Evolutionary conservation across 2,888 invertebrate species (phyloP).

Genomic region (Lepidocyrtinus sp.): DNA sequence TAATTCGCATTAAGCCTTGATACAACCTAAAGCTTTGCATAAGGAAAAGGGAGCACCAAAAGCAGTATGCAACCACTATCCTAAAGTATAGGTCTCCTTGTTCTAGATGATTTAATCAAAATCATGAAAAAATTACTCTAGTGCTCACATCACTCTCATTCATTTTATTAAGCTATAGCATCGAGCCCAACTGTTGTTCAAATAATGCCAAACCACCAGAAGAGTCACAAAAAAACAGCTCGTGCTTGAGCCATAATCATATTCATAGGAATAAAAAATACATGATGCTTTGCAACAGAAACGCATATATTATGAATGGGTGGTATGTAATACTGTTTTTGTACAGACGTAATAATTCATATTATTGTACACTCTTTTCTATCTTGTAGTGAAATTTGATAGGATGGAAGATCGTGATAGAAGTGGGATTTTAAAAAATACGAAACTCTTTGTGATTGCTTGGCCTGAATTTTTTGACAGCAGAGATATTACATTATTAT

Average conservation of each 20-base stretch:
- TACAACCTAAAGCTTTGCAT: background rate
- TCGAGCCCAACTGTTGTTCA: background rate
- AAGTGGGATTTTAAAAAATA: background rate
- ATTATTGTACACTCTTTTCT: background rate
- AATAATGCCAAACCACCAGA: too few relatives aligned
- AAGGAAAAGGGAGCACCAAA: background rate
- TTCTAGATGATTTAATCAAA: constrained; percentile 54
- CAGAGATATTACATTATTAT: background rate
- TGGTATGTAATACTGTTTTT: background rate
- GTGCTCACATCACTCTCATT: background rate
- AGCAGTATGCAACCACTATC: too few relatives aligned
- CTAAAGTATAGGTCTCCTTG: background rate
- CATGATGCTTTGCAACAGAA: constrained; percentile 1
- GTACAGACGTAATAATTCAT: background rate
- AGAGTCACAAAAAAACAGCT: background rate
- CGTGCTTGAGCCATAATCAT: constrained; percentile 4
- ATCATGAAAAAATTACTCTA: constrained; percentile 49
- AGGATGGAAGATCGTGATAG: background rate
- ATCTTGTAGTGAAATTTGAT: background rate
- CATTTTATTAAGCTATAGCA: background rate
- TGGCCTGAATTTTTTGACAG: background rate
- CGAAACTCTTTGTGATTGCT: background rate
- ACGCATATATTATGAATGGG: background rate
- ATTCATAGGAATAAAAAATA: constrained; percentile 3
- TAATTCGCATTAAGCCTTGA: constrained; percentile 42